Evolutionary conservation across 2,797 vertebrate genomes (phyloP).

Genomic region (Natrix natrix): DNA sequence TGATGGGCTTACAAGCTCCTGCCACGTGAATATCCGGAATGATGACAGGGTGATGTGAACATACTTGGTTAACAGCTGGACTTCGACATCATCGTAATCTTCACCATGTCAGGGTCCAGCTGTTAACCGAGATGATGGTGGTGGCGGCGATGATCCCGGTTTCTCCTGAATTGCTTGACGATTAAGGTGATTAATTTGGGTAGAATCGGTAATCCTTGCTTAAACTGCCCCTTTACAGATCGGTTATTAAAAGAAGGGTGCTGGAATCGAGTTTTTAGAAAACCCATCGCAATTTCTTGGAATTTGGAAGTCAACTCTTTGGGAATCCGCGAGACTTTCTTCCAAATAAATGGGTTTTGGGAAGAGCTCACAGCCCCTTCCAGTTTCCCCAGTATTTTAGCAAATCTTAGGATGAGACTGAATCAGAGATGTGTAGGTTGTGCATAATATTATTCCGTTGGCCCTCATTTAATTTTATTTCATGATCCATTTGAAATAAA

Average conservation of each 20-base stretch:
- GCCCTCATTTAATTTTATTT: background rate
- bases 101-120: background rate
- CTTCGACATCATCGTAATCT: background rate
- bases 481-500: background rate
- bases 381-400: background rate
- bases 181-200: background rate
- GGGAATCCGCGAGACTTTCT: background rate
- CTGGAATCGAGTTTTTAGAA: background rate
- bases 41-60: background rate
- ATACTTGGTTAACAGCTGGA: no score
- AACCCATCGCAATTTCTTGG: background rate
- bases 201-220: background rate
- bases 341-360: background rate
- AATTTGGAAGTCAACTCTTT: background rate
- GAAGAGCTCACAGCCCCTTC: background rate
- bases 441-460: background rate
- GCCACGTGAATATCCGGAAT: conserved; percentile 32
- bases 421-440: background rate
- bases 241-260: background rate
- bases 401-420: background rate
- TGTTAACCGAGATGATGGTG: background rate
- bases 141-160: no score
- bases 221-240: background rate
- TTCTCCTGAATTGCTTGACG: background rate
- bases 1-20: conserved; percentile 52